Conservation (phyloP, 2,888 invertebrate genomes). For the Meta bourneti region DNA sequence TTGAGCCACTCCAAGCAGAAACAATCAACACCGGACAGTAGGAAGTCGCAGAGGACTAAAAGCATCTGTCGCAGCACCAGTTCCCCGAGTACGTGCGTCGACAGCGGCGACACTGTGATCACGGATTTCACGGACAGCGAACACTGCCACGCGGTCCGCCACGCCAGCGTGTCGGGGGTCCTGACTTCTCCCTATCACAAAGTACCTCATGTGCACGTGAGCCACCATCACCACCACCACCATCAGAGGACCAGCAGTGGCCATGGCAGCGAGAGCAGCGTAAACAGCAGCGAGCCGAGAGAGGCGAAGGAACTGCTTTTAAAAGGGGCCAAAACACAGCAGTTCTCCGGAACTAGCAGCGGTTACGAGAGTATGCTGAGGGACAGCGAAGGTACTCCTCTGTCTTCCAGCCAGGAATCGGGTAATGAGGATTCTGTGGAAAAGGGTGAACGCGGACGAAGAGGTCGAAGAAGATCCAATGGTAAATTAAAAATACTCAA, state of each 20-base stretch:
- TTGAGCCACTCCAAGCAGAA: constrained; percentile 59
- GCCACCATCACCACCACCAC: constrained; percentile 76
- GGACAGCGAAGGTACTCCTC: constrained; percentile 90
- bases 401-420: constrained; percentile 85
- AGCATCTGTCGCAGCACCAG: constrained; percentile 70
- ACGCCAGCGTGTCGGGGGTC: constrained; percentile 62
- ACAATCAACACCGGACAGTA: constrained; percentile 41
- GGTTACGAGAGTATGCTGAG: constrained; percentile 95
- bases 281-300: constrained; percentile 76
- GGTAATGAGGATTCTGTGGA: constrained; percentile 80
- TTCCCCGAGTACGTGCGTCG: constrained; percentile 71
- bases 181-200: constrained; percentile 81
- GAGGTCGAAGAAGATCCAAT: constrained; percentile 78
- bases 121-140: constrained; percentile 72
- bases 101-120: constrained; percentile 69
- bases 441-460: constrained; percentile 79
- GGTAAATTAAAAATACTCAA: constrained; percentile 38
- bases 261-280: constrained; percentile 80
- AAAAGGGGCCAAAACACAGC: constrained; percentile 74
- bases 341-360: constrained; percentile 85
- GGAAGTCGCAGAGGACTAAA: constrained; percentile 59
- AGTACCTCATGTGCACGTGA: constrained; percentile 80
- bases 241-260: constrained; percentile 81
- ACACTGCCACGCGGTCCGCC: constrained; percentile 50
- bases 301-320: constrained; percentile 71